Base-by-base conservation (phyloP, 2,797 vertebrate genomes). In the Thaleichthys pacificus region DNA sequence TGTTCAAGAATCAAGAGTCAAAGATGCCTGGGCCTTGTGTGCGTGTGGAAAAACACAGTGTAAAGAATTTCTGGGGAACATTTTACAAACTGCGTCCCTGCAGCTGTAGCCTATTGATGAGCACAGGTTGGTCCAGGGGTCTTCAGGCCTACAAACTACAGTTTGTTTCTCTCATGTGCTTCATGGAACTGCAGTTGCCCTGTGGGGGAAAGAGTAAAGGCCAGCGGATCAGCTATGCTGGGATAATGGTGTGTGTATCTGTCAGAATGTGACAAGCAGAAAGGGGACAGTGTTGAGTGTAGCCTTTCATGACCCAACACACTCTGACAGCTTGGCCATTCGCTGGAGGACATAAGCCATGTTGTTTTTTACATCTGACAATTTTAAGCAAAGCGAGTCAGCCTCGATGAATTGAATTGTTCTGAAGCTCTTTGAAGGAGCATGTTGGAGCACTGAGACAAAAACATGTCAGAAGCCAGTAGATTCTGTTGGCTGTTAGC, bases 271-370 rank as follows among this genome's bases (percentile, higher is more conserved):
- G 91, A 92, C 89, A 86, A 89, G 87, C 88, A 87, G 89, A 89
- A 88, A 92, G 90, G 87, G 90, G 91, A 92, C 92, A 89, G 88
- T 89, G 91, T 92, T 86, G 86, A 89, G 85, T 77, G 74, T 89
- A 89, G 91, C 88, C 91, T 92, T 91, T 90, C 88, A 89, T 92
- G 91, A 93, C 91, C 91, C 91, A 89, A 93, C 90, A 89, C 88
- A 88, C 86, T 91, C 84, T 93, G 92, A 93, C 92, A 93, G 92
- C 92, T 92, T 88, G 92, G 90, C 89, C 87, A 85, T 86, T 86
- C 22, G 91, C 92, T 92, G 2, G 67, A 79, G 92, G 91, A 88
- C 89, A 91, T 68, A 4, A 84, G 82, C 91, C 69, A 87, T 85
- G 90, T 87, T 88, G 88, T 88, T 87, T 90, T 69, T 89, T 91